phyloP scores from a whole-genome alignment of 2,888 invertebrate species.

The Yponomeuta malinellus region DNA sequence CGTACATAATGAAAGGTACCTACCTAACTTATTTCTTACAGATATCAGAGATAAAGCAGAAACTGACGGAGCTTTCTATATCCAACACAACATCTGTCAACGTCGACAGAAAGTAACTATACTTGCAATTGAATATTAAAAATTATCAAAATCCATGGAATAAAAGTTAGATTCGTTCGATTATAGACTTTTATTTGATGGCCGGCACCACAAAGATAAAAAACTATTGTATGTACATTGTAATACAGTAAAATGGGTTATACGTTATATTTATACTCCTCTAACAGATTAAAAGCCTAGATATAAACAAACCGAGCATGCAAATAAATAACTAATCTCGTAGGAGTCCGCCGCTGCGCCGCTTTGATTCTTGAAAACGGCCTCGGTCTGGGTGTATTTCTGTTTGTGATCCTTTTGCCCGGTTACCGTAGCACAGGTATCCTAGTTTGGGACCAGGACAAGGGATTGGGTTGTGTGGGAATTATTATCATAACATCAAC shows the following conservation, averaged over 20 bases:
- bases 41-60: constrained; percentile 74
- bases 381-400: too few species aligned
- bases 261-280: neutral
- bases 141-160: neutral
- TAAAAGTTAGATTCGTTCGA: neutral
- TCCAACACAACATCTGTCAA: constrained; percentile 44
- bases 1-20: too few species aligned
- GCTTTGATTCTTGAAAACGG: too few species aligned
- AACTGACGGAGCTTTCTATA: constrained; percentile 61
- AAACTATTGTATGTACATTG: constrained; percentile 1
- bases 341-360: too few species aligned
- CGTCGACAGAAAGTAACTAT: constrained; percentile 26
- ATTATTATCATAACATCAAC: too few species aligned
- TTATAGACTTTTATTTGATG: constrained; percentile 23
- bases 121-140: neutral
- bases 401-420: too few species aligned
- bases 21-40: constrained; percentile 40
- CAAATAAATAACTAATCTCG: too few species aligned
- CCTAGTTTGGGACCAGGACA: too few species aligned
- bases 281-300: too few species aligned
- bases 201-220: constrained; percentile 32
- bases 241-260: neutral
- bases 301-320: too few species aligned
- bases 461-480: too few species aligned
- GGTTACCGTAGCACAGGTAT: too few species aligned